These are phyloP conservation scores for Acanthosepion pharaonis DNA, from an alignment of 2,888 invertebrate species.

Conservation along the genomic window DNA sequence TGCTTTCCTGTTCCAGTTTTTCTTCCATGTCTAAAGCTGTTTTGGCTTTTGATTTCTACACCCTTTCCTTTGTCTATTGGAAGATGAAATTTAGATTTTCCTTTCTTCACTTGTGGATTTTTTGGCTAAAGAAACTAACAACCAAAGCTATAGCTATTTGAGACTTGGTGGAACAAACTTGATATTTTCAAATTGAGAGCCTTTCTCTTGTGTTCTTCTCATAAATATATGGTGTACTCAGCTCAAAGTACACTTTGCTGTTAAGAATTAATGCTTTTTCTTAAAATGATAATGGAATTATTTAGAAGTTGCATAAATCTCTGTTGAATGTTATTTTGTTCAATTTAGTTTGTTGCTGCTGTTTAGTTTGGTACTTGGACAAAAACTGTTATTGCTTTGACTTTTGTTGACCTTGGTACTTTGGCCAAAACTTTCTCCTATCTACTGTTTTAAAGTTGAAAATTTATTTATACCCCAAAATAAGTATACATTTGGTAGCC, in stretches of 20 bases:
- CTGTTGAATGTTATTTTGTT: not conserved
- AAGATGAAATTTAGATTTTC: no score
- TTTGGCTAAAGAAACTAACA: not conserved
- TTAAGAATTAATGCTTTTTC: not conserved
- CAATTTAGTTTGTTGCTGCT: not conserved
- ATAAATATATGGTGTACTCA: not conserved
- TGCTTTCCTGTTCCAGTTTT: not conserved
- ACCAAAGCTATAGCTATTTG: not conserved
- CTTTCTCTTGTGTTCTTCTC: not conserved
- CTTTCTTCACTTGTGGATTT: no score
- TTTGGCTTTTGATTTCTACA: no score
- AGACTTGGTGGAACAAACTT: not conserved
- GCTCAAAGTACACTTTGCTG: not conserved
- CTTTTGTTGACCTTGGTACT: not conserved
- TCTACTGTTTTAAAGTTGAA: not conserved
- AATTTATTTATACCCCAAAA: not conserved
- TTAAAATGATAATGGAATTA: not conserved
- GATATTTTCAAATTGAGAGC: not conserved
- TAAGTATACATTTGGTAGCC: not conserved
- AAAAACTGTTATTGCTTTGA: not conserved
- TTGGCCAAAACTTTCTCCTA: not conserved
- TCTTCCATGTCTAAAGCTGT: no score
- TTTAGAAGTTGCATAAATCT: not conserved
- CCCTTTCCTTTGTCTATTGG: no score
- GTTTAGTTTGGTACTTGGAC: not conserved